Percentiles rank a stretch among this genome's conserved stretches.
phyloP scores from a whole-genome alignment of 2,797 vertebrate species.

The Enteromius fasciolatus region DNA sequence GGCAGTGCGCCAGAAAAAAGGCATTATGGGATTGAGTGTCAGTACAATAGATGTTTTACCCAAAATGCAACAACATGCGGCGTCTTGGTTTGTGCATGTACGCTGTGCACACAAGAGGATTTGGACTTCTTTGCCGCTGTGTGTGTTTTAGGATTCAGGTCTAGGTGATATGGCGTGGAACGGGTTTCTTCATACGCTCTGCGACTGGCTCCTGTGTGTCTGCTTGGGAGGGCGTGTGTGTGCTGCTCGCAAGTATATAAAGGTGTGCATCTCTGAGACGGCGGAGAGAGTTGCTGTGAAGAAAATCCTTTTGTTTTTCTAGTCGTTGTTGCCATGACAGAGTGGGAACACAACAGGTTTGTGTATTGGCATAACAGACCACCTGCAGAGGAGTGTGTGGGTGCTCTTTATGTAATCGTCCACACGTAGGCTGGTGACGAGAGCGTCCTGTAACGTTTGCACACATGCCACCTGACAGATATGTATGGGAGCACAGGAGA shows the following conservation, averaged over 20 bases:
- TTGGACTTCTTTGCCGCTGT: slow-evolving; percentile 6
- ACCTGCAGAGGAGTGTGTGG: slow-evolving; percentile 50
- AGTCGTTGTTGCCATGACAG: slow-evolving; percentile 47
- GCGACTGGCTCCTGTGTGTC: slow-evolving; percentile 57
- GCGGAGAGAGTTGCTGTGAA: slow-evolving; percentile 17
- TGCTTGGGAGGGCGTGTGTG: slow-evolving; percentile 45
- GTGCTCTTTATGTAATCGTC: slow-evolving; percentile 37
- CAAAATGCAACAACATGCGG: slow-evolving; percentile 6
- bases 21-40: slow-evolving; percentile 28
- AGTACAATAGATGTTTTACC: slow-evolving; percentile 14
- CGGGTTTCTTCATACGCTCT: slow-evolving; percentile 36
- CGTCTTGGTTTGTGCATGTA: slow-evolving; percentile 28
- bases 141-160: slow-evolving; percentile 35
- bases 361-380: slow-evolving; percentile 48
- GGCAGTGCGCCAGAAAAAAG: background rate
- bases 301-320: slow-evolving; percentile 36
- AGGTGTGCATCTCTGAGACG: slow-evolving; percentile 40
- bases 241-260: slow-evolving; percentile 37
- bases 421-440: slow-evolving; percentile 40
- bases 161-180: slow-evolving; percentile 30
- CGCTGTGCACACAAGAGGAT: slow-evolving; percentile 30
- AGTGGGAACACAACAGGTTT: slow-evolving; percentile 31
- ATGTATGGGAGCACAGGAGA: slow-evolving; percentile 39
- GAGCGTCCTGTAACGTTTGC: slow-evolving; percentile 3
- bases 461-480: slow-evolving; percentile 37